phyloP scores from a whole-genome alignment of 2,113 vertebrate species.

The Prinia subflava region DNA sequence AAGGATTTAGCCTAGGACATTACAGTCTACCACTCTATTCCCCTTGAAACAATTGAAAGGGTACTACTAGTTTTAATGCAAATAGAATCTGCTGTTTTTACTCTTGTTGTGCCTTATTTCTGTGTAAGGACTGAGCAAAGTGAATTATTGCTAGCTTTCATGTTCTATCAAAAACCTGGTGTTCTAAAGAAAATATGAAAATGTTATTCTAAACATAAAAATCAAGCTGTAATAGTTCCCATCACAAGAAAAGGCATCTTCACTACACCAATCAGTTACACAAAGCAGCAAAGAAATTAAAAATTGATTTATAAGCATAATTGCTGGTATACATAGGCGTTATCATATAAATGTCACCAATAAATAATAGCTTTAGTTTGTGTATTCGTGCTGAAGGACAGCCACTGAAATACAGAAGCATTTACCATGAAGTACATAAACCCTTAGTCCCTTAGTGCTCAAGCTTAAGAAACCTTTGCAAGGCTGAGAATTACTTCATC shows the following conservation, averaged over 20 bases:
- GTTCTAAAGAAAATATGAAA: background rate
- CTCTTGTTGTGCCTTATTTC: background rate
- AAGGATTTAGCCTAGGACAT: background rate
- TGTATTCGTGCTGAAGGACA: background rate
- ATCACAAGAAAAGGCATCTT: background rate
- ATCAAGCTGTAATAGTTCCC: background rate
- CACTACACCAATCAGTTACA: background rate
- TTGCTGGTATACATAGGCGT: conserved; percentile 18
- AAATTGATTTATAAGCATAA: conserved; percentile 54
- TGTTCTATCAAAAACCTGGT: background rate
- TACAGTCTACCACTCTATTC: background rate
- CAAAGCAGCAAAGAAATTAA: conserved; percentile 2
- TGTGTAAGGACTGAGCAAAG: background rate
- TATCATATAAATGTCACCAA: conserved; percentile 34
- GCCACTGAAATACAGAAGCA: background rate
- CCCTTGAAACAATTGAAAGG: background rate
- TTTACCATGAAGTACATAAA: background rate
- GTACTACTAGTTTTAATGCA: background rate
- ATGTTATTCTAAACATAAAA: background rate
- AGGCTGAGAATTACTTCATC: background rate
- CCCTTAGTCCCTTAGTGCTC: background rate
- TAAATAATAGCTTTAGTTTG: conserved; percentile 28
- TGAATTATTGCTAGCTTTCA: background rate
- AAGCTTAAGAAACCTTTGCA: background rate
- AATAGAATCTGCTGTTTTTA: background rate